These are phyloP conservation scores for Temnothorax ravouxi DNA, from an alignment of 2,888 invertebrate species.

Conservation along the genomic window DNA sequence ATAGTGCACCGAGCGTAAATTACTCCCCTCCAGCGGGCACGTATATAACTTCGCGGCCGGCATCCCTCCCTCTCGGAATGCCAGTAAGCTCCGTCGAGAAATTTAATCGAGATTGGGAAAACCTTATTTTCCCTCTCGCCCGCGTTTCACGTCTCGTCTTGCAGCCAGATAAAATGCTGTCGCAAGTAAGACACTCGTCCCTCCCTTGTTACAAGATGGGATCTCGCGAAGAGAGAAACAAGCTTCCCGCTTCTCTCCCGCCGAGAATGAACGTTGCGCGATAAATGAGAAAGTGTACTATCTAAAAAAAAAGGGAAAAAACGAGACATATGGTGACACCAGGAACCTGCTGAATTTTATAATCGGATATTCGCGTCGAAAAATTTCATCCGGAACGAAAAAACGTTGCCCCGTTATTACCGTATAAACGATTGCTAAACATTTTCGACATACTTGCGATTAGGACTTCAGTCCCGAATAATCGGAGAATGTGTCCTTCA, in stretches of 20 bases:
- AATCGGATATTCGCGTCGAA: slow-evolving; percentile 13
- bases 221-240: slow-evolving; percentile 40
- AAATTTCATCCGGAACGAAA: slow-evolving; percentile 5
- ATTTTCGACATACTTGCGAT: background rate
- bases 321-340: background rate
- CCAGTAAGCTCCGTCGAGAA: slow-evolving; percentile 47
- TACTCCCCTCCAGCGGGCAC: slow-evolving; percentile 22
- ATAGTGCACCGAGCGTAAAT: slow-evolving; percentile 54
- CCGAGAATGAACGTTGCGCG: slow-evolving; percentile 14
- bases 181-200: slow-evolving; percentile 42
- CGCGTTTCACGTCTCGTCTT: slow-evolving; percentile 43
- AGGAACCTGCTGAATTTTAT: background rate
- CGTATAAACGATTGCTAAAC: background rate
- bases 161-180: slow-evolving; percentile 54
- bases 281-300: slow-evolving; percentile 39
- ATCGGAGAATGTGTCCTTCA: background rate
- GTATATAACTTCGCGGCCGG: slow-evolving; percentile 47
- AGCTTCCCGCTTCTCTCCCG: slow-evolving; percentile 13
- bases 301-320: background rate
- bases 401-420: background rate
- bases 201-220: slow-evolving; percentile 25
- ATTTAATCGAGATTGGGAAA: slow-evolving; percentile 58
- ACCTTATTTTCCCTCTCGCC: slow-evolving; percentile 44
- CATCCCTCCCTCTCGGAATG: slow-evolving; percentile 25
- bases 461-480: background rate